These are phyloP conservation scores for Hydra vulgaris DNA, from an alignment of 30 jellyfish, hydroid and myxozoan genomes.

Conservation along the genomic window DNA sequence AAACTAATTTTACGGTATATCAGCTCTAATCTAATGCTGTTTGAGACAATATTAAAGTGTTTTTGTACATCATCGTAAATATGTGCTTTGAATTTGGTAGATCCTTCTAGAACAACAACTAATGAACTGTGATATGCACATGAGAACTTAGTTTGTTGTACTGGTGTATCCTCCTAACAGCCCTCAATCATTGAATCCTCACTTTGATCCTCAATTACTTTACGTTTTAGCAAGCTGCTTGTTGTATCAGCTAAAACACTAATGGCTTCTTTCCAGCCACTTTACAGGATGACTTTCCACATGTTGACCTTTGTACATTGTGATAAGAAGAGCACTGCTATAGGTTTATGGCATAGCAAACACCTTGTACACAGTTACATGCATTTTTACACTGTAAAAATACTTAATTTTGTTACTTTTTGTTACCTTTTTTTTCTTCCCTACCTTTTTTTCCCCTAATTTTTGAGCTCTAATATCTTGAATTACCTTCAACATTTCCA, in stretches of 20 bases:
- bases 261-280: not conserved
- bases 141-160: not conserved
- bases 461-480: not conserved
- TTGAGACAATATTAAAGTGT: constrained; percentile 4
- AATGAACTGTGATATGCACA: constrained; percentile 1
- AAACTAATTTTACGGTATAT: no score
- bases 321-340: constrained; percentile 7
- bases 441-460: no score
- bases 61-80: not conserved
- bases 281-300: constrained; percentile 4
- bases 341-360: not conserved
- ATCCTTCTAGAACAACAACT: constrained; percentile 2
- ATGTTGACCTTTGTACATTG: constrained; percentile 1
- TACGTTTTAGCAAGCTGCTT: not conserved
- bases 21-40: not conserved
- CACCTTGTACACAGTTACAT: constrained; percentile 1
- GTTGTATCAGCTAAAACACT: not conserved
- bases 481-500: constrained; percentile 2
- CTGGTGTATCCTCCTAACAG: constrained; percentile 1
- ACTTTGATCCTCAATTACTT: no score
- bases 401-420: not conserved
- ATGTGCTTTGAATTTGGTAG: constrained; percentile 1
- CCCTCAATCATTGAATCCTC: not conserved
- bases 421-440: constrained; percentile 6
- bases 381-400: constrained; percentile 1